Base-by-base conservation (phyloP, 2,888 invertebrate genomes). In the Unio delphinus region DNA sequence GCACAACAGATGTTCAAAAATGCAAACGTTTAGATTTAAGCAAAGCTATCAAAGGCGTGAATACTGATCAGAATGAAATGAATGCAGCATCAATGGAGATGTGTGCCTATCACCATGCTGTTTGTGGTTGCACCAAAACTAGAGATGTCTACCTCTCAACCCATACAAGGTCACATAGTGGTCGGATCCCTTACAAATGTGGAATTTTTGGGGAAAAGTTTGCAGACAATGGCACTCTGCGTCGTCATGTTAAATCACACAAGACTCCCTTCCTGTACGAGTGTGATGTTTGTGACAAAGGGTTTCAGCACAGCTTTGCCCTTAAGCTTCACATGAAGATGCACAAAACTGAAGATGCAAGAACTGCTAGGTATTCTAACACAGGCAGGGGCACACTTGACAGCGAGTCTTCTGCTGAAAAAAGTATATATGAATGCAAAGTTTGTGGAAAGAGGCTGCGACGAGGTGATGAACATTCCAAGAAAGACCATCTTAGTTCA, bases 161-260 rank as follows among this genome's bases (percentile, higher is more conserved):
- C 11, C 34, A 7, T 34, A 34, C 34, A 6, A 64, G 57, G 56
- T 56, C 64, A 26, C 64, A 64, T 45, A 45, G 45, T 45, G 11
- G 45, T 11, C 11, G 8, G 11, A 30, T 68, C 58, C 55, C 69
- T 17, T 72, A 70, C 62, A 73, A 75, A 57, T 79, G 81, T 76
- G 78, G 78, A 54, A 70, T 81, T n/a, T 81, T 79, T 70, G 67
- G 68, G 5, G 69, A 74, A 55, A 74, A 68, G 30, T 81, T 79
- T 65, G 68, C 69, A 26, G 65, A 69, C 58, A 28, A 69, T 26
- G 61, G 55, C 6, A 28, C 45, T 6, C 65, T 75, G 30, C 45
- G 59, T 8, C 30, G 4, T 17, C 75, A 75, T 64, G 67, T 75
- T 28, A 65, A 69, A 55, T 54, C 58, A 54, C 75, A 75, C 60